Conservation (phyloP, 2,113 vertebrate genomes). For the Tragulus kanchil region DNA sequence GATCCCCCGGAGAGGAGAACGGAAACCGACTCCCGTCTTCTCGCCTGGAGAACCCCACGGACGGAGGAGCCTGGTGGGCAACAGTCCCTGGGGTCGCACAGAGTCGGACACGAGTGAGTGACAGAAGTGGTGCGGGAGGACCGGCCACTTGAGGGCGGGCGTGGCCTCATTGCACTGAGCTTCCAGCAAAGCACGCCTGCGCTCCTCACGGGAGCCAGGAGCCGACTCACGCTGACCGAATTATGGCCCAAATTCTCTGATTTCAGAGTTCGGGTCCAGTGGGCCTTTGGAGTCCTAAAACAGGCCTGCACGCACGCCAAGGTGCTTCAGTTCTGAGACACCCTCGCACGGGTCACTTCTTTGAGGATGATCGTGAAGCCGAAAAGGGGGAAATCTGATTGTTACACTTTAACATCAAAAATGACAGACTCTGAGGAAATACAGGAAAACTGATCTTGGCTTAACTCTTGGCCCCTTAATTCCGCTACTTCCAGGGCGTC, state of each 20-base stretch:
- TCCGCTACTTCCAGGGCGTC: background rate
- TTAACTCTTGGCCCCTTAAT: background rate
- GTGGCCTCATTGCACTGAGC: background rate
- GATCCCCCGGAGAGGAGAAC: background rate
- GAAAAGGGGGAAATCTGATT: background rate
- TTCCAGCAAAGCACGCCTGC: background rate
- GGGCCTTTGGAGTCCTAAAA: background rate
- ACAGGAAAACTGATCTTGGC: background rate
- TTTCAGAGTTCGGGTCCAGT: slow-evolving; percentile 3
- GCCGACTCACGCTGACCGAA: background rate
- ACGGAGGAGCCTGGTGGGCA: background rate
- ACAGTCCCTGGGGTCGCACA: background rate
- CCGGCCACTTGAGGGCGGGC: background rate
- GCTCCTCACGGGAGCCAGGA: background rate
- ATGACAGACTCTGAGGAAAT: background rate
- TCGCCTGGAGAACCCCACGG: background rate
- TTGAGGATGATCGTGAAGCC: background rate
- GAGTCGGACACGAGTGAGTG: background rate
- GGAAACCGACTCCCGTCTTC: background rate
- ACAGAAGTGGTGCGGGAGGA: background rate
- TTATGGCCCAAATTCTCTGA: background rate
- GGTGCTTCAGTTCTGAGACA: too few relatives aligned
- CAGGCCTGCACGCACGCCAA: background rate
- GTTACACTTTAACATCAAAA: background rate
- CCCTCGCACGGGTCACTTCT: background rate